Percentiles rank a stretch among this genome's conserved stretches.
These are phyloP conservation scores for Ophion obscuratus DNA, from an alignment of 2,888 invertebrate species.

Conservation along the genomic window DNA sequence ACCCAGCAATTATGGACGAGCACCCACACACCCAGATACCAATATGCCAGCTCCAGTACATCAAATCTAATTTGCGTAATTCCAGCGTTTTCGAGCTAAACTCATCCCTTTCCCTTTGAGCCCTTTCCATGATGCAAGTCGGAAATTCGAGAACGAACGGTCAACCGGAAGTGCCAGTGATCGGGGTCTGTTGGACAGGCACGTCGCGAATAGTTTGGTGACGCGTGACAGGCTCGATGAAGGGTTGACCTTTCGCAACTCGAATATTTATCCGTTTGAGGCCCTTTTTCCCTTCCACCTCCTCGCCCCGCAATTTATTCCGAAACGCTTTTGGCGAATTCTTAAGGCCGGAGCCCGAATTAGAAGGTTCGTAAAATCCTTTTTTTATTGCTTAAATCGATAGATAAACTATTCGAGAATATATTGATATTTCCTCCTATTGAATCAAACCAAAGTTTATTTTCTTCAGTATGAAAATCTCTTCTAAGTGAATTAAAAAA, in stretches of 20 bases:
- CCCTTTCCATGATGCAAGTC: neutral
- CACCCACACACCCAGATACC: neutral
- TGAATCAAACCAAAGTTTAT: too few relatives aligned
- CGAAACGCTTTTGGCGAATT: neutral
- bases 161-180: neutral
- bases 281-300: neutral
- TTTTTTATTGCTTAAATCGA: too few relatives aligned
- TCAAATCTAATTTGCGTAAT: slow-evolving; percentile 34
- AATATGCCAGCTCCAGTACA: neutral
- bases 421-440: too few relatives aligned
- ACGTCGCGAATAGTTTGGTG: neutral
- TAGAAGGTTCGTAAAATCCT: too few relatives aligned
- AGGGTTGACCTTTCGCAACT: slow-evolving; percentile 13
- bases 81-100: slow-evolving; percentile 32
- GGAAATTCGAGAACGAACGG: slow-evolving; percentile 1
- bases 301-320: neutral
- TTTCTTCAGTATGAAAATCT: too few relatives aligned
- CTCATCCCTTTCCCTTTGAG: neutral
- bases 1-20: slow-evolving; percentile 12
- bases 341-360: too few relatives aligned
- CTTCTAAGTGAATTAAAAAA: too few relatives aligned
- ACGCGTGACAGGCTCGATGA: neutral
- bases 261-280: neutral
- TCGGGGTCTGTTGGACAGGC: neutral
- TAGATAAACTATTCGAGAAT: too few relatives aligned